These are phyloP conservation scores for Engraulis encrasicolus DNA, from an alignment of 2,113 vertebrate species.

Conservation along the genomic window DNA sequence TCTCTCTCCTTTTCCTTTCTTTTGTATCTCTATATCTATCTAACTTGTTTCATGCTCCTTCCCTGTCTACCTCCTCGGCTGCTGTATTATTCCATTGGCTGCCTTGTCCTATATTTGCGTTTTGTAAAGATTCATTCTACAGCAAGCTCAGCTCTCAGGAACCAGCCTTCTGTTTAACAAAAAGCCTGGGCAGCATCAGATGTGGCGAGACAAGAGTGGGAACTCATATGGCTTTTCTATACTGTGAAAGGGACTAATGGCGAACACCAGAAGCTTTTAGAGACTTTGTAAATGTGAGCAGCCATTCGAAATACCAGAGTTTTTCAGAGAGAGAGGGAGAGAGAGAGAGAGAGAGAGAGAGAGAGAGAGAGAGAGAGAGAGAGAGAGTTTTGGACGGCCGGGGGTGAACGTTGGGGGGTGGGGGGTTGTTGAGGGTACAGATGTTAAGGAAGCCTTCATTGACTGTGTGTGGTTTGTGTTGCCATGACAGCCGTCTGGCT, in stretches of 20 bases:
- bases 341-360: no score
- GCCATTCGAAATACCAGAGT: conserved; percentile 19
- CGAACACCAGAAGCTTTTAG: conserved; percentile 19
- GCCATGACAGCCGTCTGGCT: conserved; percentile 63
- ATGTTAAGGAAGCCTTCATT: conserved; percentile 12
- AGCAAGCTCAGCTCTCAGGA: neutral
- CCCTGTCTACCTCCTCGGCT: neutral
- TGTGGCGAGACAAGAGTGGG: neutral
- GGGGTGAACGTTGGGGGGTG: no score
- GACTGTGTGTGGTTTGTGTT: conserved; percentile 57
- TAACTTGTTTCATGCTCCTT: no score
- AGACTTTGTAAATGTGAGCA: conserved; percentile 4
- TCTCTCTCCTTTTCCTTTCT: no score
- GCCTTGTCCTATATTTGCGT: neutral
- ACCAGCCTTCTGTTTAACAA: neutral
- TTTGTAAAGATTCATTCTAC: neutral
- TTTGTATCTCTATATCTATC: no score
- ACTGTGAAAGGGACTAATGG: neutral
- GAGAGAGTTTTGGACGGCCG: no score
- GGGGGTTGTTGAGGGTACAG: no score
- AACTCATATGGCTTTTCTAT: neutral
- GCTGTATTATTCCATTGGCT: neutral
- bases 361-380: no score
- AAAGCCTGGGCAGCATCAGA: neutral
- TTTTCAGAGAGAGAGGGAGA: conserved; percentile 21